A percentile compares a stretch with the other conserved stretches of the same genome.
These are phyloP conservation scores for Dolichoris vasculosae DNA, from an alignment of 1,140 invertebrate species.

Conservation along the genomic window DNA sequence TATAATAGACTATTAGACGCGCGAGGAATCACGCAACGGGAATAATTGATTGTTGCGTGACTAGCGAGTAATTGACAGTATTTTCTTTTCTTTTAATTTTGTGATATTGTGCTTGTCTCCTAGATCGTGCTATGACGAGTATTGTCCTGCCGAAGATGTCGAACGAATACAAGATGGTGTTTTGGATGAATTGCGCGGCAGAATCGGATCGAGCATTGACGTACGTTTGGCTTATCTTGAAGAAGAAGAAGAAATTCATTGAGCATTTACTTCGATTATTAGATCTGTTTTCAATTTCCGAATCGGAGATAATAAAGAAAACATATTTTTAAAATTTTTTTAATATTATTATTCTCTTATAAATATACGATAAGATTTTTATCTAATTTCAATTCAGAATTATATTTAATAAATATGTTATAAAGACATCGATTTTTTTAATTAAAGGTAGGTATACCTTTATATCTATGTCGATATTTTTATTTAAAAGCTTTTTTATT, in stretches of 20 bases:
- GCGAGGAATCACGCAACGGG: conserved; percentile 42
- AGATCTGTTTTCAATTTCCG: not conserved
- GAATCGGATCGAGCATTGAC: conserved; percentile 39
- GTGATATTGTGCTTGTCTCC: not conserved
- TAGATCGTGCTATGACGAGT: conserved; percentile 89
- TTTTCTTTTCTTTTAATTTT: conserved; percentile 37
- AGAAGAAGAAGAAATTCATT: not conserved
- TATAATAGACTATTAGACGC: conserved; percentile 50
- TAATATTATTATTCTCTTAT: too few species aligned
- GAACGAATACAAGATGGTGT: conserved; percentile 81
- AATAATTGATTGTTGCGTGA: conserved; percentile 44
- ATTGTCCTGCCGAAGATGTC: conserved; percentile 87
- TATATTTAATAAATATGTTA: too few species aligned
- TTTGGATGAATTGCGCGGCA: conserved; percentile 69
- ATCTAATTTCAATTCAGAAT: too few species aligned
- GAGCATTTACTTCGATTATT: not conserved
- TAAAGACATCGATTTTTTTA: too few species aligned
- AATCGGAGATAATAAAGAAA: not conserved
- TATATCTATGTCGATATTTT: too few species aligned
- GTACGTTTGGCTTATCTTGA: conserved; percentile 34
- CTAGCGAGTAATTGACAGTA: conserved; percentile 25
- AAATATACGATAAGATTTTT: too few species aligned
- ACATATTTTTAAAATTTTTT: not conserved
- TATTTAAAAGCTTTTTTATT: too few species aligned
- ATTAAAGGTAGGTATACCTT: too few species aligned